These are phyloP conservation scores for Drosophila suboccidentalis DNA, from an alignment of 2,888 invertebrate genomes.

Conservation along the genomic window DNA sequence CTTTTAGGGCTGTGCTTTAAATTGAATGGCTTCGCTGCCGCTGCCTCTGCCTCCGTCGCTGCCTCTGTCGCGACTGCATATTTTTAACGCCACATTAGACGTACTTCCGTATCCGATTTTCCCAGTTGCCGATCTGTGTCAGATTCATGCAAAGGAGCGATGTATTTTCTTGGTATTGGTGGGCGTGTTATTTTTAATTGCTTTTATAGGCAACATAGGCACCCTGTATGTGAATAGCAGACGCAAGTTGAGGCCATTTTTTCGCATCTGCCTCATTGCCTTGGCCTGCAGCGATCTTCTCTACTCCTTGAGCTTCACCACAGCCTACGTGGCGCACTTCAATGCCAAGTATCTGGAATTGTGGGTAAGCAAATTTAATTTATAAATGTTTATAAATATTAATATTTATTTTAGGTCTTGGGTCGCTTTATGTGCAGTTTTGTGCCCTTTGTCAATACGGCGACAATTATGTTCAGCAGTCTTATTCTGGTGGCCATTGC, in stretches of 20 bases:
- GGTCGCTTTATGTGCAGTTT: slow-evolving; percentile 86
- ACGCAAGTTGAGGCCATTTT: slow-evolving; percentile 86
- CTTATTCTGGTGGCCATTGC: slow-evolving; percentile 87
- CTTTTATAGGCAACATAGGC: slow-evolving; percentile 74
- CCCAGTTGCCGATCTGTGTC: slow-evolving; percentile 55
- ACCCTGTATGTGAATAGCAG: slow-evolving; percentile 74
- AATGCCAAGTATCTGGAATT: slow-evolving; percentile 72
- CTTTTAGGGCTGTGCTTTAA: slow-evolving; percentile 50
- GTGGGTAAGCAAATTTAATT: slow-evolving; percentile 73
- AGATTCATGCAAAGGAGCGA: slow-evolving; percentile 52
- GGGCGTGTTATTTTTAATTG: slow-evolving; percentile 54
- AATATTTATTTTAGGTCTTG: slow-evolving; percentile 74
- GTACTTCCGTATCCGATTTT: slow-evolving; percentile 49
- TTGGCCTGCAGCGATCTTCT: slow-evolving; percentile 86
- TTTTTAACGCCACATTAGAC: neutral
- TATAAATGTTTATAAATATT: neutral
- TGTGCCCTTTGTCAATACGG: slow-evolving; percentile 86
- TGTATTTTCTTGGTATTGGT: slow-evolving; percentile 60
- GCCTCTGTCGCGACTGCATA: slow-evolving; percentile 20
- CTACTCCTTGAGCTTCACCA: slow-evolving; percentile 74
- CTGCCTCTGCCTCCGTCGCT: neutral
- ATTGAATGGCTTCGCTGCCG: slow-evolving; percentile 60
- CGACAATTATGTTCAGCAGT: slow-evolving; percentile 86
- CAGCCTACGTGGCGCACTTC: slow-evolving; percentile 79
- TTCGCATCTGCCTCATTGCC: slow-evolving; percentile 86